These are phyloP conservation scores for Theodoxus fluviatilis DNA, from an alignment of 2,888 invertebrate species.

Conservation along the genomic window DNA sequence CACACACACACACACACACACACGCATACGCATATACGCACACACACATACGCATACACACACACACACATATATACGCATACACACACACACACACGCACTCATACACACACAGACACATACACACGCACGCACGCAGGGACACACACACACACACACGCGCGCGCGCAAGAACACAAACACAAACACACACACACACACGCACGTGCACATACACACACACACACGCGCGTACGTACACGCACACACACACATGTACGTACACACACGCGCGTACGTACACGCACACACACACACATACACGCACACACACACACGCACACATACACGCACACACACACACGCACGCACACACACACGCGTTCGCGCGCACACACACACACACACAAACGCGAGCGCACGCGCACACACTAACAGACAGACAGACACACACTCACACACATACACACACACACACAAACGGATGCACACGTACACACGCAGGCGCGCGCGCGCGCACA, in stretches of 20 bases:
- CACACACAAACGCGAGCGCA: conserved; percentile 8
- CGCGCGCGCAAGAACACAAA: background rate
- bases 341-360: background rate
- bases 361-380: background rate
- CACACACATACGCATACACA: no score
- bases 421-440: background rate
- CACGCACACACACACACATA: background rate
- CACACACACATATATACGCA: no score
- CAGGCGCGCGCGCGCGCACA: background rate
- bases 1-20: no score
- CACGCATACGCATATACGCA: no score
- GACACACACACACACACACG: background rate
- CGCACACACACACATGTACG: conserved; percentile 9
- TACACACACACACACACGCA: no score
- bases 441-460: background rate
- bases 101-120: background rate
- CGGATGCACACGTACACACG: background rate
- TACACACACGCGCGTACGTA: conserved; percentile 14
- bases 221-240: background rate
- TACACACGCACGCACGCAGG: background rate
- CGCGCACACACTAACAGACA: background rate
- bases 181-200: background rate
- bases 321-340: background rate
- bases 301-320: background rate
- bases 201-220: background rate